Evolutionary conservation across 2,888 invertebrate species (phyloP), one percentile per base, ranked within the genome.

Genomic region (Mesochorus sp.): DNA sequence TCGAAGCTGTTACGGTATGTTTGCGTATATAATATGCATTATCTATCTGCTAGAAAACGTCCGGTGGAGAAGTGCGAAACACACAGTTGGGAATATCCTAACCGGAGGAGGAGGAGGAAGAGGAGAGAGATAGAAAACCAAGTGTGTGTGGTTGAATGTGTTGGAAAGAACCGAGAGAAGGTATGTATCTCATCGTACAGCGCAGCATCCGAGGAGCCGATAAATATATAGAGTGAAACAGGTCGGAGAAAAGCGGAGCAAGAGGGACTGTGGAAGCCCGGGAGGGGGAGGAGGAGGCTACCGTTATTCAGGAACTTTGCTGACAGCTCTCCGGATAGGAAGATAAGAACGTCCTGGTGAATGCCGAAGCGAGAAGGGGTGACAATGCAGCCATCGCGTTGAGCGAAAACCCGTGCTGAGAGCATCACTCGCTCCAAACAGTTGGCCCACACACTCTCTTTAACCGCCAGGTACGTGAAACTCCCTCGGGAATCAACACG

Each of bases 261-360:
- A 34, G 47, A 17, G 19, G 12, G 21, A 26, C 21, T 34, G 44
- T 42, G 59, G 12, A 42, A 39, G 3, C 1, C 1, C 6, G 34
- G 10, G 19, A 53, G 51, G 28, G 44, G 17, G 47, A 8, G 31
- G 83, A 80, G 81, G 49, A 39, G 49, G 37, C 57, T 79, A 76
- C 85, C 82, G 88, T 89, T 89, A 91, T 91, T 91, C 90, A 91
- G 89, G 90, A 91, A 91, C 91, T 91, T 91, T 88, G 90, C 85
- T 90, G 91, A 90, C 91, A 91, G 91, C 91, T 89, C 89, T 80
- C 90, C 91, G 91, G 90, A 89, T 90, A 90, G 90, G 83, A 81
- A 89, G 91, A 90, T 91, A 91, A 91, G 91, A 88, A 89, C 89
- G 88, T 88, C 83, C 89, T 86, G 51, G 84, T 90, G 90, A 91